These are phyloP conservation scores for Nephrotoma guestfalica DNA, from an alignment of 2,888 invertebrate genomes.

Conservation along the genomic window DNA sequence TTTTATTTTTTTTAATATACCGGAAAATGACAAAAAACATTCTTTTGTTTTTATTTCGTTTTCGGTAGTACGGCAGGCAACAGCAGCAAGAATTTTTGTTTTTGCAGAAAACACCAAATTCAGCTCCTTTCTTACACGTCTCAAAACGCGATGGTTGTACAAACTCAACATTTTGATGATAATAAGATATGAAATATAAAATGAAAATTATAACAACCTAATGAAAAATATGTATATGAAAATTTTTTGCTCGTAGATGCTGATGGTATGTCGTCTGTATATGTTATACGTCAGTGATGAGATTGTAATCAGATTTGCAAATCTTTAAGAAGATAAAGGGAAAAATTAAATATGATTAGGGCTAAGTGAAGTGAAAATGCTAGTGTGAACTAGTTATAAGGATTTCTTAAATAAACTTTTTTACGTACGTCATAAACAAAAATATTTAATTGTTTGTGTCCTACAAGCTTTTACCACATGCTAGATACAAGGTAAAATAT, in stretches of 20 bases:
- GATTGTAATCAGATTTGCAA: neutral
- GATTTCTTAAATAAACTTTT: too few relatives aligned
- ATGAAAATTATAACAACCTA: neutral
- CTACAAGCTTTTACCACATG: too few relatives aligned
- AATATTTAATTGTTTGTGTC: too few relatives aligned
- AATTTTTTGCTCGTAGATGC: neutral
- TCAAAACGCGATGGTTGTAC: neutral
- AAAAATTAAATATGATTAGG: neutral
- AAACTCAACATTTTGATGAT: neutral
- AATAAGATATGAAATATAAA: neutral
- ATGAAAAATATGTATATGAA: neutral
- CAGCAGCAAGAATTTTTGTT: neutral
- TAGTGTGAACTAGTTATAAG: neutral
- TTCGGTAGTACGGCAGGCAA: neutral
- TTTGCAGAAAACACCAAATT: too few relatives aligned
- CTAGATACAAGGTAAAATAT: too few relatives aligned
- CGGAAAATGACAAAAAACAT: neutral
- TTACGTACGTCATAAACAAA: too few relatives aligned
- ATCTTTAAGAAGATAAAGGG: neutral
- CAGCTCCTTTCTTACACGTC: neutral
- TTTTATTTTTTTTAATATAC: neutral
- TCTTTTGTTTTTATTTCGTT: neutral
- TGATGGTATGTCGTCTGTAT: neutral
- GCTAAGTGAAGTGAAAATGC: neutral
- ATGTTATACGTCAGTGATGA: neutral